A percentile compares a stretch with the other conserved stretches of the same genome.
These are phyloP conservation scores for Nemotelus pantherinus DNA, from an alignment of 2,888 invertebrate species.

Conservation along the genomic window DNA sequence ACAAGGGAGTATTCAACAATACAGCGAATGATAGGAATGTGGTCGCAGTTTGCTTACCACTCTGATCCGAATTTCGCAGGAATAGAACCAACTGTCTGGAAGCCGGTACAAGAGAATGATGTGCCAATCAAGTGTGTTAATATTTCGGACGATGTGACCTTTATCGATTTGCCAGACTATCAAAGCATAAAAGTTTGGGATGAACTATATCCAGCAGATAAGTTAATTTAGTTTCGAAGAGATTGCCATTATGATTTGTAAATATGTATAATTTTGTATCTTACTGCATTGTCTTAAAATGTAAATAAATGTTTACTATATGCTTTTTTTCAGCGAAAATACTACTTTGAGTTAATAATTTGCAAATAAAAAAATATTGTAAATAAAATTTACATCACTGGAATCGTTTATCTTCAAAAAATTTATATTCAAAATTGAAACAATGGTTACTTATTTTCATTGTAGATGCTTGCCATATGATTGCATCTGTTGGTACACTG, in stretches of 20 bases:
- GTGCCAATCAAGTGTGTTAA: conserved; percentile 61
- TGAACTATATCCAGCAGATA: conserved; percentile 58
- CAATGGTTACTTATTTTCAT: too few species aligned
- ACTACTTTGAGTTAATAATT: too few species aligned
- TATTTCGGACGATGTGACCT: conserved; percentile 61
- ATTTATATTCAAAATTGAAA: too few species aligned
- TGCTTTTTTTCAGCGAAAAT: too few species aligned
- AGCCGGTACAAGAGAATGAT: conserved; percentile 56
- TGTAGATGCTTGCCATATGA: too few species aligned
- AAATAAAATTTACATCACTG: too few species aligned
- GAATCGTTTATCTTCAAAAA: too few species aligned
- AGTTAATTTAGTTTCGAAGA: conserved; percentile 43
- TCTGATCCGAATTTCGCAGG: conserved; percentile 59
- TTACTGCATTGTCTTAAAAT: too few species aligned
- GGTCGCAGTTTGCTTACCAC: conserved; percentile 60
- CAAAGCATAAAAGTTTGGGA: conserved; percentile 62
- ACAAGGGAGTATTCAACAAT: conserved; percentile 62
- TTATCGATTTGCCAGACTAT: conserved; percentile 63
- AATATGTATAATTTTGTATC: too few species aligned
- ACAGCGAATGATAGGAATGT: conserved; percentile 59
- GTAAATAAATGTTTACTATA: too few species aligned
- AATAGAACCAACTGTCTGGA: conserved; percentile 54
- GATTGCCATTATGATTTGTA: not conserved
- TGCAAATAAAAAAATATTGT: too few species aligned
- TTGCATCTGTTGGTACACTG: too few species aligned